Base-by-base conservation (phyloP, 2,113 vertebrate genomes). In the Gobiocypris rarus region DNA sequence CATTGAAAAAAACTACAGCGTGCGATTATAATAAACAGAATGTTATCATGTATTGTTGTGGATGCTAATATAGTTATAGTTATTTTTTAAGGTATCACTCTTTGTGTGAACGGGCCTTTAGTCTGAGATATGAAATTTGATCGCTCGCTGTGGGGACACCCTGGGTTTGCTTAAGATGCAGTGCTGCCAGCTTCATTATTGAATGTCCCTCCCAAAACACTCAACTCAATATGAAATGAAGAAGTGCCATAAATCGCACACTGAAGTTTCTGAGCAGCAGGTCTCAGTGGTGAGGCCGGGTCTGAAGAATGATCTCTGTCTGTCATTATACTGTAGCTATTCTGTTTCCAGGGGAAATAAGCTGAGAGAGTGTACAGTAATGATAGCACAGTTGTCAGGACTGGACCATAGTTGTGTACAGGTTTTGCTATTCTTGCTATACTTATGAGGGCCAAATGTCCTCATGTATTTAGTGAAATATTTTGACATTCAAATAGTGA, bases 341-440 rank as follows among this genome's bases (percentile, higher is more conserved):
- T 38, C 17, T 69, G 65, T 69, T 69, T 69, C 65, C 65, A 41
- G 34, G 65, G 34, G 65, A 69, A 41, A 69, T 69, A 41, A 69
- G 34, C 19, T 69, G 34, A 41, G 34, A 69, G 34, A n/a, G 17
- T n/a, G 19, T 19, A 41, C 65, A n/a, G 65, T 69, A 41, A 41
- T 11, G 65, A 41, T 19, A 22, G 65, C 65, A 69, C 9, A 22
- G 28, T 69, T 41, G 31, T 69, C 65, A 22, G 34, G 31, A 38
- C 31, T 67, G 63, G 31, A 38, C 65, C 65, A 11, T 38, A 22
- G 17, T 4, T 69, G 65, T 5, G 19, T 4, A 17, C 15, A 28
- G 14, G 61, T 31, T 14, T 34, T 3, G 6, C 52, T 54, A 54
- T 54, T 11, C 2, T 38, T 38, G 38, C 6, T 38, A 38, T 38